Evolutionary conservation across 2,797 vertebrate genomes (phyloP).

Genomic region (Leuciscus waleckii): DNA sequence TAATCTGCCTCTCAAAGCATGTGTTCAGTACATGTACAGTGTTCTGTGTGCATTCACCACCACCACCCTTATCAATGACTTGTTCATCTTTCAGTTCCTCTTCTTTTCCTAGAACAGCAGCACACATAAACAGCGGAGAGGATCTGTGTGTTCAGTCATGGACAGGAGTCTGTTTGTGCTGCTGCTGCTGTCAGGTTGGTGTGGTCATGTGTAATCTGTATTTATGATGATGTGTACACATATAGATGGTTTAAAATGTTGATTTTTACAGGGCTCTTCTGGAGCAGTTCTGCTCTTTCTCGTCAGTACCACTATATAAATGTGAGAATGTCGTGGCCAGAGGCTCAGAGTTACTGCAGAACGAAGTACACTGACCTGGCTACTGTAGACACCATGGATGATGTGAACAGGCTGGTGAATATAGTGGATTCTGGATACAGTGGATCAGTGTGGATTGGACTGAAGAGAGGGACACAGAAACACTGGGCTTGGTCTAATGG

Average conservation of each 20-base stretch:
- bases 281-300: neutral
- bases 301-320: constrained; percentile 31
- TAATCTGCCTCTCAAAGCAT: neutral
- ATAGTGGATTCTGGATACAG: rapidly evolving
- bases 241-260: constrained; percentile 33
- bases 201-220: neutral
- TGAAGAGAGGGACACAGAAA: rapidly evolving
- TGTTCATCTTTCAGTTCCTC: neutral
- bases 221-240: neutral
- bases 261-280: constrained; percentile 26
- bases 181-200: constrained; percentile 44
- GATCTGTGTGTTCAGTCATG: constrained; percentile 27
- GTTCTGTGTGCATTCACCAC: neutral
- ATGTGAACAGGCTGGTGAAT: neutral
- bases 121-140: neutral
- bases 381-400: constrained; percentile 31
- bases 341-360: constrained; percentile 44
- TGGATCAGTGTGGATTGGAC: constrained; percentile 61
- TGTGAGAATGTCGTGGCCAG: rapidly evolving
- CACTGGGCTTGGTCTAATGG: constrained; percentile 53
- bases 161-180: constrained; percentile 25
- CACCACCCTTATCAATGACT: neutral
- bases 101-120: neutral
- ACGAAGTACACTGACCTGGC: constrained; percentile 20
- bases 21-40: neutral